Evolutionary conservation across 2,797 vertebrate genomes (phyloP).

Genomic region (Spinus olivaceus): DNA sequence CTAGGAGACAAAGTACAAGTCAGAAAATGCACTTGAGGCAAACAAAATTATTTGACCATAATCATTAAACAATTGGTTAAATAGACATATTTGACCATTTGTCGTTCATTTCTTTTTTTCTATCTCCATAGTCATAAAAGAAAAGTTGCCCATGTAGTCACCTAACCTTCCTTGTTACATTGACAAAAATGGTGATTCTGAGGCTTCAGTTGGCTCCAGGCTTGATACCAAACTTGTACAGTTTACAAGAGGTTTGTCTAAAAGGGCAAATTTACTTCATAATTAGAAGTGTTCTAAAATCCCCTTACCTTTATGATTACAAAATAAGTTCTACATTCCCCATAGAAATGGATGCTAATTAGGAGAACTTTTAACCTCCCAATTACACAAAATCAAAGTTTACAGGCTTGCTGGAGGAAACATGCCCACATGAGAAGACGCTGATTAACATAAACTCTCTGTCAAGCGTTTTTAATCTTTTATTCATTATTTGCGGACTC

Average conservation of each 20-base stretch:
- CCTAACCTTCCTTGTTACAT: neutral
- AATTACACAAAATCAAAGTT: constrained; percentile 29
- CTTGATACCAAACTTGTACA: neutral
- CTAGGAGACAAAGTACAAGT: neutral
- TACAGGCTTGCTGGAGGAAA: constrained; percentile 5
- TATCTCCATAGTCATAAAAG: neutral
- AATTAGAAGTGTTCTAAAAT: constrained; percentile 20
- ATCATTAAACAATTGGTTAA: neutral
- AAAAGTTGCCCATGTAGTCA: neutral
- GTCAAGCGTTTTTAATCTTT: constrained; percentile 19
- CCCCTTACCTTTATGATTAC: neutral
- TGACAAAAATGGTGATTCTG: neutral
- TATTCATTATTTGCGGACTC: constrained; percentile 5
- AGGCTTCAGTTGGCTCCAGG: neutral
- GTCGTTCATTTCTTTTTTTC: neutral
- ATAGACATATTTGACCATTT: neutral
- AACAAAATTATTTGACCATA: neutral
- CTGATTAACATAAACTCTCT: constrained; percentile 1
- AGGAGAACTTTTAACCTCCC: neutral
- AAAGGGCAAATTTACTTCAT: neutral
- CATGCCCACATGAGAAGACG: neutral
- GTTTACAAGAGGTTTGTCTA: neutral
- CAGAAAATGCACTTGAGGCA: neutral
- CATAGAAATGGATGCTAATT: neutral
- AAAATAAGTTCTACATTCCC: constrained; percentile 13